These are phyloP conservation scores for Drosophila parvula DNA, from an alignment of 1,140 invertebrate genomes.

Conservation along the genomic window DNA sequence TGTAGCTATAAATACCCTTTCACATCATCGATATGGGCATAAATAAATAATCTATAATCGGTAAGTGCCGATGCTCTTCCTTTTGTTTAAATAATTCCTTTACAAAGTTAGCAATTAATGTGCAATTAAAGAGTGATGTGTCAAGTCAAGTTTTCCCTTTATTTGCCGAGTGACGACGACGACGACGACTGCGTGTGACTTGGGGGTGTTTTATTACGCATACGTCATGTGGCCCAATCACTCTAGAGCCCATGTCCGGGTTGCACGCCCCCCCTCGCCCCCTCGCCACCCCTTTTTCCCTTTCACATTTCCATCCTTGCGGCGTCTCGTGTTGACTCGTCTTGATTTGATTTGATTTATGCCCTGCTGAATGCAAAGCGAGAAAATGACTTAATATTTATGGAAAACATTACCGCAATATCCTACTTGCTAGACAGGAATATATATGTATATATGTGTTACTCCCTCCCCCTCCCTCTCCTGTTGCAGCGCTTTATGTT, in stretches of 20 bases:
- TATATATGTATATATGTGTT: not conserved
- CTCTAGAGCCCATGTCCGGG: constrained; percentile 3
- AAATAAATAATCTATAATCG: not conserved
- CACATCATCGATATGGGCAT: not conserved
- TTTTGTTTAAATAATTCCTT: not conserved
- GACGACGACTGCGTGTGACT: constrained; percentile 4
- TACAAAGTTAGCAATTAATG: constrained; percentile 18
- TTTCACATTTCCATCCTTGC: not conserved
- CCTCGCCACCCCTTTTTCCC: too few species aligned
- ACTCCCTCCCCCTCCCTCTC: not conserved
- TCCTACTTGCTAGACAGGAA: constrained; percentile 41
- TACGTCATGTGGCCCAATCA: constrained; percentile 31
- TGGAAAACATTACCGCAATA: constrained; percentile 55
- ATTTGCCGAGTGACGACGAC: constrained; percentile 4
- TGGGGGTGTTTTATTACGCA: constrained; percentile 29
- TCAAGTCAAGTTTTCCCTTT: constrained; percentile 2
- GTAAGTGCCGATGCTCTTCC: not conserved
- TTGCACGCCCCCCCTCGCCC: not conserved
- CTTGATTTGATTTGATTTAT: constrained; percentile 58
- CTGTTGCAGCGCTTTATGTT: constrained; percentile 47
- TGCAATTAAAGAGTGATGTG: constrained; percentile 29
- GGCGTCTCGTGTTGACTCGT: constrained; percentile 33
- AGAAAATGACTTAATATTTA: constrained; percentile 57
- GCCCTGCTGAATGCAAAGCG: constrained; percentile 48
- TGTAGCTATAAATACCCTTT: too few species aligned